phyloP scores from a whole-genome alignment of 2,888 invertebrate genomes.

The Eupithecia centaureata region DNA sequence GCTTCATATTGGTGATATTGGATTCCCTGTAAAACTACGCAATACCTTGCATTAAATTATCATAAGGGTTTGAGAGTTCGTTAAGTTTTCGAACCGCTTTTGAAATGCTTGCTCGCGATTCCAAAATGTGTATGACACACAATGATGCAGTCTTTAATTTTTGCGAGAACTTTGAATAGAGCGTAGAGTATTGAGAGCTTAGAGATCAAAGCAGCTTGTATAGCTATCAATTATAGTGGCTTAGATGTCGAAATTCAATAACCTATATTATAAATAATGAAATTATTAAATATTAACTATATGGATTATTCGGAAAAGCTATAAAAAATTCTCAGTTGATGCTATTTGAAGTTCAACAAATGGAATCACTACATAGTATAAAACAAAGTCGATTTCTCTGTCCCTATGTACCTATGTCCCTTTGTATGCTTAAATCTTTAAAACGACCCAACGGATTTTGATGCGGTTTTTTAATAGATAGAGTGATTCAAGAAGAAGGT shows the following conservation, averaged over 20 bases:
- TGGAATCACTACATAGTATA: no score
- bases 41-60: slow-evolving; percentile 14
- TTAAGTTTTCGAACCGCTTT: slow-evolving; percentile 27
- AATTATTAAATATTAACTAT: no score
- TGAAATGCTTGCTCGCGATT: slow-evolving; percentile 21
- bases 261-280: no score
- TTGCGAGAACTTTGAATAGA: slow-evolving; percentile 46
- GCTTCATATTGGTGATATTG: slow-evolving; percentile 33
- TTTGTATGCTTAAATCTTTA: no score
- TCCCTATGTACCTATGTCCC: no score
- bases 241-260: background rate
- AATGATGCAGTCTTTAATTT: slow-evolving; percentile 65
- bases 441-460: no score
- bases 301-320: no score
- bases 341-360: background rate
- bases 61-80: slow-evolving; percentile 10
- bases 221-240: background rate
- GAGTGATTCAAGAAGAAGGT: no score
- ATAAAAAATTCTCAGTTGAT: background rate
- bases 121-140: slow-evolving; percentile 57
- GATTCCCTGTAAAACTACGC: slow-evolving; percentile 16
- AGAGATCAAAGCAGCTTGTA: background rate
- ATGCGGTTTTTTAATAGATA: no score
- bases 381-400: no score
- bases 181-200: background rate